Evolutionary conservation across 1,140 invertebrate species (phyloP), one percentile per base, ranked within the genome.

Genomic region (Drosophila bipectinata): DNA sequence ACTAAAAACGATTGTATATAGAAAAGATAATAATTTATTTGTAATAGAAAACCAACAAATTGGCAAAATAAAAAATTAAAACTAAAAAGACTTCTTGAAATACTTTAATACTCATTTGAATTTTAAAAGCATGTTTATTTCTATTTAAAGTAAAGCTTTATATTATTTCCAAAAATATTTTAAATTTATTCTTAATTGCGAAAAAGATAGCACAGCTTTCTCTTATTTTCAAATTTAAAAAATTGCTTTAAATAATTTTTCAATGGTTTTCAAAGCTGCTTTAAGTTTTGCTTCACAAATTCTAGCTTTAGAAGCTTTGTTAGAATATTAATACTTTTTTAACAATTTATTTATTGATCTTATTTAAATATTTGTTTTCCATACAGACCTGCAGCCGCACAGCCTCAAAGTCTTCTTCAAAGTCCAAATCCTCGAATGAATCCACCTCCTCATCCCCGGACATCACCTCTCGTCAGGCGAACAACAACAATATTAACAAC

Each of bases 401-500:
- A n/a, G 84, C 88, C 59, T 92, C 91, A 9, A 92, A 92, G 63
- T 91, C 84, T n/a, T 90, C 90, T 4, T 92, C 91, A 14, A 92
- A 91, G 57, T 91, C 90, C 1, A 91, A 91, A 24, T 92, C 91
- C 41, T 90, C 90, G 12, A 92, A 92, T 53, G 91, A 92, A 55
- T 92, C 91, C 21, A 91, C 82, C 51, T 90, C 91, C 51, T 92
- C 91, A 0, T 92, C 91, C 26, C 91, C 91, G 47, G 91, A 92
- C 61, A 92, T 92, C 7, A 92, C 91, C 14, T 92, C 91, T 0
- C 79, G 91, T 3, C 91, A 84, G 37, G 87, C 90, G 30, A 82
- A 83, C 44, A 72, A 72, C 34, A 71, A 72, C 47, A 84, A 84
- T 28, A 83, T 76, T 56, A 80, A 75, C 66, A 77, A 54, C 53